Evolutionary conservation across 2,797 vertebrate genomes (phyloP), one percentile per base, ranked within the genome.

Genomic region (Parotocinclus haroldoi): DNA sequence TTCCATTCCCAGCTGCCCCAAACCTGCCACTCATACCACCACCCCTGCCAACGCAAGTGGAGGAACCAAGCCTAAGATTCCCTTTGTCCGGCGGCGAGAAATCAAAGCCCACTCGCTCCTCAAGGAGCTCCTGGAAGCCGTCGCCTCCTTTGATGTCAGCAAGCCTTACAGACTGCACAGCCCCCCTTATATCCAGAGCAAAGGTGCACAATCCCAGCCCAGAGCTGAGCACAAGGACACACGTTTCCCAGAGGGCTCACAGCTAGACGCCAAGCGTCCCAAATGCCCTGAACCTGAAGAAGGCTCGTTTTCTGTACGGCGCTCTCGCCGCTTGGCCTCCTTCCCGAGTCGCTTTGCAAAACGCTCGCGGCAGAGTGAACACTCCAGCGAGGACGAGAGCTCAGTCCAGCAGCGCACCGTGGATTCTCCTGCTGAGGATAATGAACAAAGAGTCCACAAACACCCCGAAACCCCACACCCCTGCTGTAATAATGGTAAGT

Each of bases 101-200:
- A 58, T 79, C 66, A 88, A 88, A 75, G 85, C 89, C 46, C 89
- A 92, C 85, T 98, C 95, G 48, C 93, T 99, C 59, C 89, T 98
- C 50, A 93, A 93, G 45, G 93, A 96, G 77, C 93, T 99, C 57
- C 86, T 98, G 82, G 93, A 94, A 9, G 89, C 90, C 67, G 94
- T 93, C 79, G 88, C 91, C 79, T 90, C 89, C 8, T 94, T 89
- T 0, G 96, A 98, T 0, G 96, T 99, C 69, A 96, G 94, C 90
- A 94, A 96, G 89, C 96, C 96, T 78, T 98, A 99, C 88, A 89
- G 91, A 84, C 88, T 96, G 88, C 91, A 93, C 84, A 91, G 88
- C 60, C 94, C 96, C 0, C 93, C 95, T 53, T 98, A 99, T 0
- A 79, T 87, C 9, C 82, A 69, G 72, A 66, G 45, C 81, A 74